A percentile compares a stretch with the other conserved stretches of the same genome.
Conservation (phyloP, 2,797 vertebrate species). For the Cirrhinus mrigala region DNA sequence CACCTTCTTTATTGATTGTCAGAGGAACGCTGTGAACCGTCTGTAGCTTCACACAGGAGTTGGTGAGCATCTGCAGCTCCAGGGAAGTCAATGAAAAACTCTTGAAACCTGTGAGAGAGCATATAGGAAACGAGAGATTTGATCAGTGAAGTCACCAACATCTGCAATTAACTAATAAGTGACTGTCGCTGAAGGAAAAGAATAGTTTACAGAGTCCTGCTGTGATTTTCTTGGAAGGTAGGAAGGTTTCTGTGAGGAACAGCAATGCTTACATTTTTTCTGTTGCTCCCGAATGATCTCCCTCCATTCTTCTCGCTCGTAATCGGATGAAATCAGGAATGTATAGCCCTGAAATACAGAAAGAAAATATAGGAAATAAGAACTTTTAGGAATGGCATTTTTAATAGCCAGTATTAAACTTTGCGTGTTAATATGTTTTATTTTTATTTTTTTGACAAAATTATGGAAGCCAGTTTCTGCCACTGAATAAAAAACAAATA, state of each 20-base stretch:
- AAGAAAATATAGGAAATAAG: neutral
- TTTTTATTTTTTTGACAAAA: neutral
- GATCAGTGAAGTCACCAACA: neutral
- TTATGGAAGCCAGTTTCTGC: too few relatives aligned
- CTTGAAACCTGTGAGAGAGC: constrained; percentile 85
- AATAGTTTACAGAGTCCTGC: neutral
- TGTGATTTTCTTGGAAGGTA: neutral
- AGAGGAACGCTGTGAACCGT: constrained; percentile 96
- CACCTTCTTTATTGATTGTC: constrained; percentile 95
- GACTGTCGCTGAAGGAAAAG: neutral
- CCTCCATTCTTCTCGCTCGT: constrained; percentile 95
- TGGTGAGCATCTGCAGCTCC: constrained; percentile 98
- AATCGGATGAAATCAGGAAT: constrained; percentile 95
- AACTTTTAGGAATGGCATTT: neutral
- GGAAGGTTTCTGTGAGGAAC: neutral
- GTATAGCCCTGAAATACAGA: constrained; percentile 85
- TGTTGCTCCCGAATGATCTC: constrained; percentile 96
- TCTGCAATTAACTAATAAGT: neutral
- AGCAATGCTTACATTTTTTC: constrained; percentile 90
- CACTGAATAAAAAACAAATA: too few relatives aligned
- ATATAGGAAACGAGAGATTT: constrained; percentile 3
- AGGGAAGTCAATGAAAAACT: constrained; percentile 92
- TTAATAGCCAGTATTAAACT: too few relatives aligned
- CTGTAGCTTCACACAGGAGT: constrained; percentile 96
- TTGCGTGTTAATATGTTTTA: neutral